Conservation (phyloP, 2,797 vertebrate genomes). For the Parauchenoglanis ngamensis region DNA sequence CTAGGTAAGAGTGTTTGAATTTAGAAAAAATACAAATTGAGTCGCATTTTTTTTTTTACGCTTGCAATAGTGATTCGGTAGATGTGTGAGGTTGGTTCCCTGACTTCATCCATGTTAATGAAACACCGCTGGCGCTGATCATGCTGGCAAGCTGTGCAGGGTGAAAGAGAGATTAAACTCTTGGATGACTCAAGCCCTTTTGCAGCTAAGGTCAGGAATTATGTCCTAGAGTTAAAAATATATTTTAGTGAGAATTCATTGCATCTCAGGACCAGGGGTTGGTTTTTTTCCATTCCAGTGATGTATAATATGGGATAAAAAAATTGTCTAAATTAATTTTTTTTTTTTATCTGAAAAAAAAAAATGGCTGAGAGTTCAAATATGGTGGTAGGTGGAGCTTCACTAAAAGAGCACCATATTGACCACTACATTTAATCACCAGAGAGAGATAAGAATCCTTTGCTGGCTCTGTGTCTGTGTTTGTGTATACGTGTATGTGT, state of each 20-base stretch:
- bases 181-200: background rate
- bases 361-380: background rate
- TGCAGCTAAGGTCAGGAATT: background rate
- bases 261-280: background rate
- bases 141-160: background rate
- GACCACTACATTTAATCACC: slow-evolving; percentile 30
- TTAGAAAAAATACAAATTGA: background rate
- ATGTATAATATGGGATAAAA: background rate
- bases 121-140: background rate
- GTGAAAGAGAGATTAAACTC: slow-evolving; percentile 14
- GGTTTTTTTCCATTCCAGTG: background rate
- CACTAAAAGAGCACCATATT: background rate
- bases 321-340: background rate
- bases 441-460: background rate
- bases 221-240: background rate
- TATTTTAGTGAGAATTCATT: background rate
- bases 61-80: background rate
- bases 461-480: background rate
- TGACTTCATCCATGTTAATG: slow-evolving; percentile 27
- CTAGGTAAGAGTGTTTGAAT: background rate
- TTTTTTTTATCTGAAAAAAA: background rate
- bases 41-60: background rate
- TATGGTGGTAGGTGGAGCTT: slow-evolving; percentile 19
- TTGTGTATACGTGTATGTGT: background rate
- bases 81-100: slow-evolving; percentile 2